Evolutionary conservation across 2,797 vertebrate genomes (phyloP).

Genomic region (Sebastes kiyomatsui): DNA sequence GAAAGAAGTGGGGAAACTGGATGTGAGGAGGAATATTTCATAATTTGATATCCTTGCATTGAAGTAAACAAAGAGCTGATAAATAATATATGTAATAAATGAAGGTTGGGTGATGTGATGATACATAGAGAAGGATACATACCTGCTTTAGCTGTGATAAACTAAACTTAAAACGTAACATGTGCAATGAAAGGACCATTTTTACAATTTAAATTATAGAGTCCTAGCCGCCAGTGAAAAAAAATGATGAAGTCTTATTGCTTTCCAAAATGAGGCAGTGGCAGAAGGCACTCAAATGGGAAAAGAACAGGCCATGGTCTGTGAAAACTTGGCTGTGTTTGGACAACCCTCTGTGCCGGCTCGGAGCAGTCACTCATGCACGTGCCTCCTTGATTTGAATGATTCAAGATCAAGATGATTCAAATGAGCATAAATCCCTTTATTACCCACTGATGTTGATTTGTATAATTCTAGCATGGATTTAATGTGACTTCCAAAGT

Average conservation of each 20-base stretch:
- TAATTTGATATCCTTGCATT: neutral
- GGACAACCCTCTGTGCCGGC: conserved; percentile 49
- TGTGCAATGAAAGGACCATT: neutral
- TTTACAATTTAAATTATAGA: conserved; percentile 34
- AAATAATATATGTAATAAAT: neutral
- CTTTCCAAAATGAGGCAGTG: conserved; percentile 35
- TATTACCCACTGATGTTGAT: neutral
- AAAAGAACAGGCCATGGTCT: conserved; percentile 44
- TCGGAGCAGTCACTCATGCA: conserved; percentile 22
- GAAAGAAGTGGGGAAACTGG: neutral
- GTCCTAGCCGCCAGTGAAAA: conserved; percentile 17
- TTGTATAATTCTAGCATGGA: neutral
- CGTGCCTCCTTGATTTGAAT: conserved; percentile 13
- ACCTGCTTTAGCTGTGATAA: conserved; percentile 4
- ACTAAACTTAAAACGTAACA: conserved; percentile 2
- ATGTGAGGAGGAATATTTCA: neutral
- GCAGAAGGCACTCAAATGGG: conserved; percentile 38
- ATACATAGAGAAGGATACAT: neutral
- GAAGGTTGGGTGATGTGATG: neutral
- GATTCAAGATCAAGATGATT: conserved; percentile 14
- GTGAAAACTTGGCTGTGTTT: conserved; percentile 52
- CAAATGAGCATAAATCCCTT: neutral
- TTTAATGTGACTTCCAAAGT: neutral
- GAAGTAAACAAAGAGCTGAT: conserved; percentile 2
- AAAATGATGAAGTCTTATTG: conserved; percentile 13